Conservation (phyloP, 2,888 invertebrate genomes). For the Camponotus fellah region DNA sequence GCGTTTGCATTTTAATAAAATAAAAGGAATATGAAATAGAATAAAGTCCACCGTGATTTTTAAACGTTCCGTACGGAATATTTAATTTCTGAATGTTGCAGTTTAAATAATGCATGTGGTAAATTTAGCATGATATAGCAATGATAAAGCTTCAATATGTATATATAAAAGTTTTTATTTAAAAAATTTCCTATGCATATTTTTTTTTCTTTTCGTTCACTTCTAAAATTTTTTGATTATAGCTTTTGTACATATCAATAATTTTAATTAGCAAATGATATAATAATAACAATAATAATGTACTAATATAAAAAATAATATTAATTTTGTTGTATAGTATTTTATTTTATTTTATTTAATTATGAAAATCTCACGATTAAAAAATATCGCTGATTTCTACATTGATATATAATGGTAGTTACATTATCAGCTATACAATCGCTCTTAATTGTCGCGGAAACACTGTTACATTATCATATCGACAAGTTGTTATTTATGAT, state of each 20-base stretch:
- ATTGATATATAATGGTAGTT: not conserved
- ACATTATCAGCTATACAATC: slow-evolving; percentile 13
- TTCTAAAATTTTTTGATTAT: not conserved
- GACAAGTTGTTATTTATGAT: slow-evolving; percentile 12
- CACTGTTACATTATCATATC: not conserved
- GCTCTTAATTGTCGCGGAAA: slow-evolving; percentile 21
- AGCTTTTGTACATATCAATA: not conserved
- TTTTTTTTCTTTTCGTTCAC: not conserved
- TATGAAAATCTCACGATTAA: not conserved
- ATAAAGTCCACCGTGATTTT: slow-evolving; percentile 11
- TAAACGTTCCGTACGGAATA: not conserved
- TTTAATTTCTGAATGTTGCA: slow-evolving; percentile 1
- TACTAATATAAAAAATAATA: not conserved
- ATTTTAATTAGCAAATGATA: slow-evolving; percentile 10
- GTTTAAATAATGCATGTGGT: not conserved
- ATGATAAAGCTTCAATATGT: not conserved
- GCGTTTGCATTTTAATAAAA: not conserved
- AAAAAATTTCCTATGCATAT: not conserved
- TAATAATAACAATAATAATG: too few species aligned
- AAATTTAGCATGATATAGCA: not conserved
- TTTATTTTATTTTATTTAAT: too few species aligned
- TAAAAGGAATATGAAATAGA: not conserved
- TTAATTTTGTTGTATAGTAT: not conserved
- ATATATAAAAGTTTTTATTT: not conserved
- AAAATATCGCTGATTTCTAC: slow-evolving; percentile 24